phyloP scores from a whole-genome alignment of 2,113 vertebrate species.

The Nematolebias whitei region DNA sequence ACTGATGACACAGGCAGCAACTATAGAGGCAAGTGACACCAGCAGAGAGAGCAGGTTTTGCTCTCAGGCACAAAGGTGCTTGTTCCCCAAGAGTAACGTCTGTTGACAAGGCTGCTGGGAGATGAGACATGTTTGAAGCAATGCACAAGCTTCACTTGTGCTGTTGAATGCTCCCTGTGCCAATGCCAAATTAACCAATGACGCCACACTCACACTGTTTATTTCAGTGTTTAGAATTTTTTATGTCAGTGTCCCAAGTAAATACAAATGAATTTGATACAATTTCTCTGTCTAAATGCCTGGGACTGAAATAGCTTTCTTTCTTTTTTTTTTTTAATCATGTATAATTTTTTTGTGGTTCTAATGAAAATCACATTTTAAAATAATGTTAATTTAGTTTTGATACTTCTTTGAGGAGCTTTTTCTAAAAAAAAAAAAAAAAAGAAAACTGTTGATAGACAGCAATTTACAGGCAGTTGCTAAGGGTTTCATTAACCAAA shows the following conservation, averaged over 20 bases:
- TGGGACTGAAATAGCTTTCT: background rate
- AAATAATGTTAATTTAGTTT: background rate
- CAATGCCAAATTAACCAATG: slow-evolving; percentile 35
- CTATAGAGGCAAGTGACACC: background rate
- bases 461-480: background rate
- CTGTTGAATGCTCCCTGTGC: slow-evolving; percentile 32
- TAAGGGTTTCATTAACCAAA: slow-evolving; percentile 3
- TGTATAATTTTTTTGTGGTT: too few relatives aligned
- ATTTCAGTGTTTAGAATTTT: slow-evolving; percentile 10
- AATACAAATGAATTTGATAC: slow-evolving; percentile 9
- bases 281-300: background rate
- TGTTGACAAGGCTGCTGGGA: slow-evolving; percentile 60
- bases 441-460: slow-evolving; percentile 1
- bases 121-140: slow-evolving; percentile 24
- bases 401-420: slow-evolving; percentile 25
- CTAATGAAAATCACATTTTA: too few relatives aligned
- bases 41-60: slow-evolving; percentile 9
- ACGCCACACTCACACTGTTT: slow-evolving; percentile 13
- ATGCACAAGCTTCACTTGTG: slow-evolving; percentile 8
- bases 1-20: slow-evolving; percentile 22
- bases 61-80: slow-evolving; percentile 31
- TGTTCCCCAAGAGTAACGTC: slow-evolving; percentile 50
- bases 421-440: too few relatives aligned
- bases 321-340: too few relatives aligned
- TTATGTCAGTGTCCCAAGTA: slow-evolving; percentile 15